phyloP scores from a whole-genome alignment of 2,113 vertebrate species.

The Lepidothrix coronata region DNA sequence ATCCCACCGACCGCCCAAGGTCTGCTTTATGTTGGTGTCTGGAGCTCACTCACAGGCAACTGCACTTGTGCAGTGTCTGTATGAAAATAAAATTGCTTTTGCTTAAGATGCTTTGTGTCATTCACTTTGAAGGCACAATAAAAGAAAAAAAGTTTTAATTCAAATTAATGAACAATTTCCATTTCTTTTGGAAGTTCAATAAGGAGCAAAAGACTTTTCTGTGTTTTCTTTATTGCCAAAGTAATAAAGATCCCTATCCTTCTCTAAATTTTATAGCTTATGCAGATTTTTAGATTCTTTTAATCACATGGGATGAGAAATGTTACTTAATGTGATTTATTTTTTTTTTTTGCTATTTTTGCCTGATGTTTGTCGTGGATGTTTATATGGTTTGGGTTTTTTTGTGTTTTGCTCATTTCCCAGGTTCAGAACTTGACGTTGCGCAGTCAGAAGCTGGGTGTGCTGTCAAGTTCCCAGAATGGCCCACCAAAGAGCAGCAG shows the following conservation, averaged over 20 bases:
- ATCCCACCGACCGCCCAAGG: neutral
- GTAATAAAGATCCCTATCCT: neutral
- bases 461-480: slow-evolving; percentile 82
- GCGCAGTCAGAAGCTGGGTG: slow-evolving; percentile 83
- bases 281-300: neutral
- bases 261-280: neutral
- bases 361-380: neutral
- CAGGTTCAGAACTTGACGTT: slow-evolving; percentile 89
- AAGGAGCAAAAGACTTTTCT: neutral
- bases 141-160: neutral
- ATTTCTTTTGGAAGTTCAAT: neutral
- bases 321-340: neutral
- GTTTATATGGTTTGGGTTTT: neutral
- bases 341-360: neutral
- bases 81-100: neutral
- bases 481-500: slow-evolving; percentile 83
- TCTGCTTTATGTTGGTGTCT: neutral
- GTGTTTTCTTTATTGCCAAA: neutral
- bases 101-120: neutral
- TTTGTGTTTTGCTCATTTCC: slow-evolving; percentile 11
- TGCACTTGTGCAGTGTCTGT: neutral
- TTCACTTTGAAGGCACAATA: neutral
- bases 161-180: neutral
- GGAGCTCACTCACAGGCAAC: neutral
- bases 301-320: neutral